Conservation (phyloP, 2,797 vertebrate genomes). For the Acomys russatus region DNA sequence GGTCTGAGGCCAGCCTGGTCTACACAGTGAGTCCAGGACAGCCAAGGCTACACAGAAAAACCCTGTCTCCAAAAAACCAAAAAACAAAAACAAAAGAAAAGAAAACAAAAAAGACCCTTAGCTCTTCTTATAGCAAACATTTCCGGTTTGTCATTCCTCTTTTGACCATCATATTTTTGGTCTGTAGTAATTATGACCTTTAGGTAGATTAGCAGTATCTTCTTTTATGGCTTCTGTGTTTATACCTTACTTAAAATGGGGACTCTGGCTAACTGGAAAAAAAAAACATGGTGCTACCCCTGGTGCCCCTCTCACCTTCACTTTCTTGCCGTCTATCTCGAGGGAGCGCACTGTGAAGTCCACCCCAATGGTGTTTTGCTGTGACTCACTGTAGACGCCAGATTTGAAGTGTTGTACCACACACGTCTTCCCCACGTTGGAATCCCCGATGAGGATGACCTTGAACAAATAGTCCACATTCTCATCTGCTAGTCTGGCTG, state of each 20-base stretch:
- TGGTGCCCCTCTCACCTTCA: constrained; percentile 91
- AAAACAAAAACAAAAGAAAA: too few species aligned
- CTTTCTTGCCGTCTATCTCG: constrained; percentile 95
- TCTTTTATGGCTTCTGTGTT: background rate
- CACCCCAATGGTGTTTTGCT: constrained; percentile 98
- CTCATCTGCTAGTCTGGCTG: constrained; percentile 89
- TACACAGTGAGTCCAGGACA: too few species aligned
- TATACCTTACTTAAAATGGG: background rate
- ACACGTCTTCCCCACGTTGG: constrained; percentile 97
- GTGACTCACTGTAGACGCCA: constrained; percentile 93
- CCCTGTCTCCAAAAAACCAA: too few species aligned
- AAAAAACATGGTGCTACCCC: background rate
- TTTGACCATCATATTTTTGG: constrained; percentile 17
- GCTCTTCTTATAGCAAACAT: background rate
- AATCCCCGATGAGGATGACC: constrained; percentile 97
- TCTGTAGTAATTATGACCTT: background rate
- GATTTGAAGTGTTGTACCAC: constrained; percentile 97
- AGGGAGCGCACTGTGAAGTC: constrained; percentile 96
- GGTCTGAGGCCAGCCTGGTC: too few species aligned
- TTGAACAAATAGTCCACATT: constrained; percentile 97
- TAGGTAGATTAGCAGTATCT: background rate
- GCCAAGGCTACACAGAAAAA: too few species aligned
- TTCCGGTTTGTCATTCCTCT: background rate
- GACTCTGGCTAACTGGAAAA: background rate
- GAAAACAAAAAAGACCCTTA: too few species aligned